Evolutionary conservation across 2,113 vertebrate species (phyloP), one percentile per base, ranked within the genome.

Genomic region (Collichthys lucidus): DNA sequence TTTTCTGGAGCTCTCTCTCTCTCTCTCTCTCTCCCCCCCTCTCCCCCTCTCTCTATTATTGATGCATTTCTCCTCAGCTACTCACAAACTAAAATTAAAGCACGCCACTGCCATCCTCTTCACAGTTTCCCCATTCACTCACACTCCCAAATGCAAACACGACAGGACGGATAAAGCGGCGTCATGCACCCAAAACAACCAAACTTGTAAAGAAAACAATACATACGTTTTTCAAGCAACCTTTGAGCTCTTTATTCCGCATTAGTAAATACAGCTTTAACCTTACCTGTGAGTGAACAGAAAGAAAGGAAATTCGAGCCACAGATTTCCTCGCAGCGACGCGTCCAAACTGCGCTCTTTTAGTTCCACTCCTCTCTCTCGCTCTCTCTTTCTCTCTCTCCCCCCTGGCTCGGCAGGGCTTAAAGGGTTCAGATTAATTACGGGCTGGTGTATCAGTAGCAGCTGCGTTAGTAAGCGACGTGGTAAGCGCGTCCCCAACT

Each of bases 241-340:
- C 5, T 26, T 0, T 2, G n/a, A 49, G 14, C 73, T 24, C 17
- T 15, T 16, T 11, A 24, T 50, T 40, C 61, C 11, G 19, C 47
- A 35, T 52, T 6, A 47, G 77, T 46, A 29, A 73, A 76, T 0
- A 60, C 44, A 68, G 61, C 55, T 52, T 35, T 40, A 74, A 44
- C 24, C 92, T 92, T 95, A 95, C 94, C 94, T 94, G 91, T 85
- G 80, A 87, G 57, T 62, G 15, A 63, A 47, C 60, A 79, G 69
- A 72, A 74, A 52, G 57, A 77, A 69, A 56, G 64, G 44, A 63
- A 84, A 89, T 62, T 70, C 17, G 77, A n/a, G 76, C 71, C 83
- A 78, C 68, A 75, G 82, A 84, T 83, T 63, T 80, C 79, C 77
- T 69, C 42, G 49, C 79, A 78, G 79, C 60, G 71, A 83, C 76